These are phyloP conservation scores for Macropus fuliginosus DNA, from an alignment of 2,797 vertebrate species.

Conservation along the genomic window DNA sequence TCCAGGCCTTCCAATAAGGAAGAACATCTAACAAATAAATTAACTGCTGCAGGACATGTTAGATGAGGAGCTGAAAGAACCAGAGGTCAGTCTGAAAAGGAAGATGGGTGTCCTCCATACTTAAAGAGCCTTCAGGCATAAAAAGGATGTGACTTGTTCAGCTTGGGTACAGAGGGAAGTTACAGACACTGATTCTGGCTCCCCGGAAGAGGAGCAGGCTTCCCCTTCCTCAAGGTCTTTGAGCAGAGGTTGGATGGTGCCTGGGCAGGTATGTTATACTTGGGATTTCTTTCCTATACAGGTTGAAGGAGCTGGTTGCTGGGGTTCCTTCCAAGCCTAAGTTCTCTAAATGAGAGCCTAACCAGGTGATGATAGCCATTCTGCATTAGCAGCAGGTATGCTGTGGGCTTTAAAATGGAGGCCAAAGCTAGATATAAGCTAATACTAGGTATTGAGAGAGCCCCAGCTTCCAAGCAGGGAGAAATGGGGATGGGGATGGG, in stretches of 20 bases:
- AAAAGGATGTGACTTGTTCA: not conserved
- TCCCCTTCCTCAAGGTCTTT: not conserved
- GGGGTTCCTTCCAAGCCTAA: not conserved
- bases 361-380: not conserved
- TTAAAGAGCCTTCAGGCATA: not conserved
- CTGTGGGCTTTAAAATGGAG: not conserved
- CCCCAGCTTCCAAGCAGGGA: not conserved
- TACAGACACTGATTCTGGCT: not conserved
- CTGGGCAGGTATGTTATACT: not conserved
- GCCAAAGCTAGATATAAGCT: not conserved
- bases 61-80: not conserved
- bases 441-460: not conserved
- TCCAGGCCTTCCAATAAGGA: not conserved
- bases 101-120: not conserved
- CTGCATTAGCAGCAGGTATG: not conserved
- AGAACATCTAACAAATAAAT: not conserved
- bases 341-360: not conserved
- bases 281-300: not conserved
- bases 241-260: not conserved
- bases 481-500: not conserved
- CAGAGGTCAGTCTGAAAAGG: not conserved
- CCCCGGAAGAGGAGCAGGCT: not conserved
- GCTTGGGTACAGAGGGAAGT: not conserved
- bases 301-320: not conserved
- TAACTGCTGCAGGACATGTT: not conserved